Evolutionary conservation across 2,888 invertebrate genomes (phyloP), one percentile per base, ranked within the genome.

Genomic region (Argynnis bischoffii): DNA sequence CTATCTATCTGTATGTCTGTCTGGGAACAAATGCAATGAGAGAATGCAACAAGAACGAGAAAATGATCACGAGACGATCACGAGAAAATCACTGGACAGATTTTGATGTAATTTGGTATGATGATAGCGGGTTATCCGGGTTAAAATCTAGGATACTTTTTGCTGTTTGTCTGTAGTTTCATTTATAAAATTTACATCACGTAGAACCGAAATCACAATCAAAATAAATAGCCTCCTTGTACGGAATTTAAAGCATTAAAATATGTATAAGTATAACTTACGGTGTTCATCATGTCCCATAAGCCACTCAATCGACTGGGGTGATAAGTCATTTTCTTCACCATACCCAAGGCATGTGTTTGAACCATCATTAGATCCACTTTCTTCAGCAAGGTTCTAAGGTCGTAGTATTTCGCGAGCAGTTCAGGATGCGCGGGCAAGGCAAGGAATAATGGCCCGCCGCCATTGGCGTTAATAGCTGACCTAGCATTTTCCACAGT

Each of bases 231-330:
- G 4, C 8, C 50, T 8, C 6, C 0, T 3, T 16, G 15, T 3
- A 8, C 14, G 50, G 5, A 16, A 51, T n/a, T 41, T 11, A 41
- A 41, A 11, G 11, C 5, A 15, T 51, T 16, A 51, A 51, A 51
- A 51, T 16, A 15, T 14, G 1, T 8, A 26, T 21, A 21, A 21
- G 3, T 21, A 6, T 26, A 47, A 75, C 94, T 94, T 82, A 95
- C 95, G 79, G 95, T 95, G 77, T 96, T 96, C 83, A 95, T 94
- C 93, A 96, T 95, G 77, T 96, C 96, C 93, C 96, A 95, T 59
- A 96, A 82, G 0, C 96, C 96, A 81, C 96, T 96, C 74, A 96
- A 84, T 67, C 96, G 87, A 77, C 96, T 96, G 0, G 96, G 96
- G 80, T 96, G 96, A 81, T 95, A 96, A 2, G 96, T 95, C 85